These are phyloP conservation scores for Diadophis punctatus DNA, from an alignment of 2,113 vertebrate species.

Conservation along the genomic window DNA sequence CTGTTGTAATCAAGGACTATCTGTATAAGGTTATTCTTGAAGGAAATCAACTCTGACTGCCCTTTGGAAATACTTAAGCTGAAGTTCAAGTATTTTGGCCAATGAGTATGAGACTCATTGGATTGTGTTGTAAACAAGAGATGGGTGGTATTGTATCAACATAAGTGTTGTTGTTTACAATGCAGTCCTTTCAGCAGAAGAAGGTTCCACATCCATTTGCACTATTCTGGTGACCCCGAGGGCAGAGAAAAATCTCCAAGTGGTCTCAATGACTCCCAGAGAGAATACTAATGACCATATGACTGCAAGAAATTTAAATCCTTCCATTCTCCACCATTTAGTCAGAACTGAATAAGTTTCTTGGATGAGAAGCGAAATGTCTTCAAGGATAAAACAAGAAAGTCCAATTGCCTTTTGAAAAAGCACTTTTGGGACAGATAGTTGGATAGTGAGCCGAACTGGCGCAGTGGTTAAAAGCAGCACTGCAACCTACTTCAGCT, in stretches of 20 bases:
- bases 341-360: not conserved
- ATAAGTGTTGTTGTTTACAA: not conserved
- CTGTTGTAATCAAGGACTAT: not conserved
- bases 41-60: not conserved
- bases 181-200: not conserved
- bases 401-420: not conserved
- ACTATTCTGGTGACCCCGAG: not conserved
- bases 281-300: not conserved
- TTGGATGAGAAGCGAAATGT: not conserved
- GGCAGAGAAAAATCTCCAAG: not conserved
- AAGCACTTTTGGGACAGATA: not conserved
- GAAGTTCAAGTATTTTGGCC: not conserved
- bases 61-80: not conserved
- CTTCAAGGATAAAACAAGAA: not conserved
- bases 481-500: no score
- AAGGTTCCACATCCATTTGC: not conserved
- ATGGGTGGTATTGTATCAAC: not conserved
- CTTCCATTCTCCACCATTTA: not conserved
- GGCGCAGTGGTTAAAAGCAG: no score
- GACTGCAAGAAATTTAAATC: not conserved
- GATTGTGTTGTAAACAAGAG: not conserved
- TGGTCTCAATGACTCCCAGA: not conserved
- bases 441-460: no score
- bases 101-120: not conserved
- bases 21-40: not conserved